A percentile compares a stretch with the other conserved stretches of the same genome.
phyloP scores from a whole-genome alignment of 1,140 invertebrate genomes.

The Cyclina sinensis region DNA sequence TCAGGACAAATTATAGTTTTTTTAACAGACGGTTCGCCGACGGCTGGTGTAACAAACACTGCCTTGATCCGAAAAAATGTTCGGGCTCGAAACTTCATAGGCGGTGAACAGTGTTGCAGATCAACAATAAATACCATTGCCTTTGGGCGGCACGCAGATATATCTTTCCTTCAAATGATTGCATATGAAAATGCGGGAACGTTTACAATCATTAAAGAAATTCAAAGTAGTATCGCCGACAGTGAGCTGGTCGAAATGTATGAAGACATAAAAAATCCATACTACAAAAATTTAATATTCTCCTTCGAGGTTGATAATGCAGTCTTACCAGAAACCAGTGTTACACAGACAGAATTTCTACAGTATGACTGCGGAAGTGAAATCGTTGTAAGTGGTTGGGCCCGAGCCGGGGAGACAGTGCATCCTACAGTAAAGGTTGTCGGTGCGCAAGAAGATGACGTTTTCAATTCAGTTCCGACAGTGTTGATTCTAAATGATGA shows the following conservation, averaged over 20 bases:
- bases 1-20: constrained; percentile 33
- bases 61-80: neutral
- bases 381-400: constrained; percentile 14
- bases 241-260: neutral
- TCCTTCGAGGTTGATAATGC: neutral
- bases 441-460: neutral
- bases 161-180: constrained; percentile 22
- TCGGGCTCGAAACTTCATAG: neutral
- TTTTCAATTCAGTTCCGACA: neutral
- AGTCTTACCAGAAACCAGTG: neutral
- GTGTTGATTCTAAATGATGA: neutral
- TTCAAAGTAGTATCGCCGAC: neutral
- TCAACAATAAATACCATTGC: constrained; percentile 1
- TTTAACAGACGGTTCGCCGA: constrained; percentile 17
- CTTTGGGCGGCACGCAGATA: neutral
- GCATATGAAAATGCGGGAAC: constrained; percentile 27
- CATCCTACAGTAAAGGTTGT: neutral
- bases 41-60: neutral
- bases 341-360: neutral
- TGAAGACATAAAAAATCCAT: constrained; percentile 22
- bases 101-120: neutral
- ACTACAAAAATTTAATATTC: constrained; percentile 24
- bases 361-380: constrained; percentile 34
- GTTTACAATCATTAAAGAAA: constrained; percentile 27
- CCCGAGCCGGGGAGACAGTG: neutral